Conservation (phyloP, 2,113 vertebrate species). For the Tenrec ecaudatus region DNA sequence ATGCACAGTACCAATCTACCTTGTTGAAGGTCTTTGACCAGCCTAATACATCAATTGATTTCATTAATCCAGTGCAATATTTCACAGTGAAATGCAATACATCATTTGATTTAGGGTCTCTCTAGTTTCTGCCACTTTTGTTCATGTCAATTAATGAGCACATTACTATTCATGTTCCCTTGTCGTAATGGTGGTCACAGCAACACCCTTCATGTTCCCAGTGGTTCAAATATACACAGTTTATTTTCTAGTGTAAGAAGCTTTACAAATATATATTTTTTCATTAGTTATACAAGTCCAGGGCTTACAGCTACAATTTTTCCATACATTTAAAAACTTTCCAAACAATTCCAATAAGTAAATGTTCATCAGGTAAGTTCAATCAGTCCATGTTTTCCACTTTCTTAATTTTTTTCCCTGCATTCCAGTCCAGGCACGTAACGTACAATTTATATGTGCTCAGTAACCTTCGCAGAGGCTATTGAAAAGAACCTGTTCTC, state of each 20-base stretch:
- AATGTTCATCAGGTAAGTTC: background rate
- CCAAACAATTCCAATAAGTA: background rate
- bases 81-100: background rate
- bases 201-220: background rate
- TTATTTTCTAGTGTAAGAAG: background rate
- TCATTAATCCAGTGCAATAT: no score
- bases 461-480: background rate
- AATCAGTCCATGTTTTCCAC: background rate
- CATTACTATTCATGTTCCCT: background rate
- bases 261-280: constrained; percentile 14
- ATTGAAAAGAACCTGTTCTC: background rate
- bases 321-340: background rate
- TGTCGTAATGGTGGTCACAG: background rate
- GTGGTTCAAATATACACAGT: constrained; percentile 7
- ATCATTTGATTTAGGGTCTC: background rate
- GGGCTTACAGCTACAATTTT: constrained; percentile 2
- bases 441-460: background rate
- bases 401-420: background rate
- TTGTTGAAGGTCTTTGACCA: no score
- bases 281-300: background rate
- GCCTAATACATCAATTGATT: no score
- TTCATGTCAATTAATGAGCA: background rate
- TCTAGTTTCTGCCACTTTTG: background rate
- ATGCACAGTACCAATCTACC: no score
- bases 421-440: background rate